Conservation (phyloP, 2,113 vertebrate genomes). For the Myxocyprinus asiaticus region DNA sequence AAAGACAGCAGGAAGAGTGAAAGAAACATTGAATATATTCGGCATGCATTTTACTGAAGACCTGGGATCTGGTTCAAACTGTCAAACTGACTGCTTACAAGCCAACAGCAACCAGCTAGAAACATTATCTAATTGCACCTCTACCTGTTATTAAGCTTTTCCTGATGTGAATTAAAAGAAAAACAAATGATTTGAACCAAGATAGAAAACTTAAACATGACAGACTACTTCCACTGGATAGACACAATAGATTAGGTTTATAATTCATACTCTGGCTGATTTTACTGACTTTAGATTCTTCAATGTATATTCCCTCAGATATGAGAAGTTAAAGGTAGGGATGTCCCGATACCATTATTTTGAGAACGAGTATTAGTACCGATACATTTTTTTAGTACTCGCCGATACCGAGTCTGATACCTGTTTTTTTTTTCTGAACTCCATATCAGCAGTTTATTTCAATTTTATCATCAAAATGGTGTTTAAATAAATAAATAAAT, state of each 20-base stretch:
- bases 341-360: no score
- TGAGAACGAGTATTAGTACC: no score
- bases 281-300: background rate
- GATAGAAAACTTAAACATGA: background rate
- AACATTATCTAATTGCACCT: conserved; percentile 4
- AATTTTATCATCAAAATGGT: no score
- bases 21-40: conserved; percentile 40
- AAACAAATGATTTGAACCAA: no score
- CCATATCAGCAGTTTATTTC: no score
- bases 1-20: conserved; percentile 45
- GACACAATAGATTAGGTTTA: background rate
- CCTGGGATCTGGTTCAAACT: conserved; percentile 17
- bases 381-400: no score
- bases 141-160: conserved; percentile 23
- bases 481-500: no score
- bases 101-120: background rate
- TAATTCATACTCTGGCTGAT: no score
- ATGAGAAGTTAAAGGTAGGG: no score
- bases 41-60: conserved; percentile 22
- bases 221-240: background rate
- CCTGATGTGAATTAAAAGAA: conserved; percentile 22
- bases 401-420: no score
- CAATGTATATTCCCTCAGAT: background rate
- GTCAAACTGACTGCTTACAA: background rate
- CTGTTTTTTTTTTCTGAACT: no score